Conservation (phyloP, 2,113 vertebrate species). For the Psettodes erumei region DNA sequence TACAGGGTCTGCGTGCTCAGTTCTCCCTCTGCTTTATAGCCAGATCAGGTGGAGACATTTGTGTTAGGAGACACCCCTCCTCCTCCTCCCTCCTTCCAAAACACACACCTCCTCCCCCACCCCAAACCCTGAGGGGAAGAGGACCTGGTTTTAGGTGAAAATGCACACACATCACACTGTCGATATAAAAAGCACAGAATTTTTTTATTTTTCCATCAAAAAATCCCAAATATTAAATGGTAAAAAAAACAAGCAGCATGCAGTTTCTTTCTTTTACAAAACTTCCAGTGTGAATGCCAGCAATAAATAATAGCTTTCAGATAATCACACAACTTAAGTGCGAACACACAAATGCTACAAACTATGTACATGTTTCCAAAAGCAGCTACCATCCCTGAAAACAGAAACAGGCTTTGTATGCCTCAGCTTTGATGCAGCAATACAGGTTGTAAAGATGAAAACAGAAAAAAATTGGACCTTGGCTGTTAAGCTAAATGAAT, state of each 20-base stretch:
- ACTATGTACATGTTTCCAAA: conserved; percentile 75
- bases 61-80: conserved; percentile 56
- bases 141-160: conserved; percentile 30
- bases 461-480: conserved; percentile 13
- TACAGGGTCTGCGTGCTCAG: conserved; percentile 64
- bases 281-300: conserved; percentile 76
- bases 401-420: conserved; percentile 18
- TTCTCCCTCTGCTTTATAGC: conserved; percentile 62
- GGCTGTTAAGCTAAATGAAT: conserved; percentile 39
- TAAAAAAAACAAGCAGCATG: conserved; percentile 58
- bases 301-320: conserved; percentile 82
- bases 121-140: conserved; percentile 21
- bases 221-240: conserved; percentile 45
- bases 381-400: conserved; percentile 52
- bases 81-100: background rate
- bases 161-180: conserved; percentile 40
- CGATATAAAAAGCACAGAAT: conserved; percentile 39
- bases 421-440: conserved; percentile 19
- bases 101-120: conserved; percentile 39
- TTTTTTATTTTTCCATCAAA: conserved; percentile 64
- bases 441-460: conserved; percentile 29
- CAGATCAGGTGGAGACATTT: conserved; percentile 82
- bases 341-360: conserved; percentile 75
- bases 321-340: conserved; percentile 76
- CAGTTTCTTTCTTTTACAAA: conserved; percentile 60